Base-by-base conservation (phyloP, 2,888 invertebrate species). In the Acrocera orbiculus region DNA sequence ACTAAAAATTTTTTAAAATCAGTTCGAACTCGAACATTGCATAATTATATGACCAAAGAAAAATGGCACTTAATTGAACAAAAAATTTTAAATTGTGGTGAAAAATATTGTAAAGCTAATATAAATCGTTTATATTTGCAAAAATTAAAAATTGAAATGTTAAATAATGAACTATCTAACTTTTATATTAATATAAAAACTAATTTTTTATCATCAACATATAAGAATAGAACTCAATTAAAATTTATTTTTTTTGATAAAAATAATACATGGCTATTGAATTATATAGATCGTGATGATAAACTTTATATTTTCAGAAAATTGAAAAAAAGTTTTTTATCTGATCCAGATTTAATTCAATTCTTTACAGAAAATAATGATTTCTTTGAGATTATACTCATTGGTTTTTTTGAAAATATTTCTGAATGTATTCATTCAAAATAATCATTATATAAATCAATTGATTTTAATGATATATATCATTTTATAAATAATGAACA, bases 61-160 rank as follows among this genome's bases (percentile, higher is more conserved):
- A 54, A 59, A 34, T 60, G 59, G 59, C 42, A 45, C 2, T 37
- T 56, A 26, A 47, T 60, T 8, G 49, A 52, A 22, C 55, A 58
- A 37, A 45, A 56, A n/a, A 52, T 60, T 17, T 47, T 54, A 7
- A 60, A 58, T 22, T 59, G 57, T 35, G 60, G 58, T 10, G 52
- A 55, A 30, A 42, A 42, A 4, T 40, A 44, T 5, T 54, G 54
- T 27, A 56, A 57, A 11, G 46, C 44, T 28, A 49, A 51, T 3
- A 40, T 53, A 16, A 51, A 56, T 40, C 48, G 51, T 0, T 33
- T 60, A 22, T 45, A 50, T 14, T 23, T 53, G 20, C 59, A 58
- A 41, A 43, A 43, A 20, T 22, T 37, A 5, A 49, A 44, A 34
- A 44, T 37, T 4, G 36, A 37, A 5, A 39, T 49, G 39, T 34